A percentile compares a stretch with the other conserved stretches of the same genome.
phyloP scores from a whole-genome alignment of 2,888 invertebrate genomes.

The Cetonia aurata region DNA sequence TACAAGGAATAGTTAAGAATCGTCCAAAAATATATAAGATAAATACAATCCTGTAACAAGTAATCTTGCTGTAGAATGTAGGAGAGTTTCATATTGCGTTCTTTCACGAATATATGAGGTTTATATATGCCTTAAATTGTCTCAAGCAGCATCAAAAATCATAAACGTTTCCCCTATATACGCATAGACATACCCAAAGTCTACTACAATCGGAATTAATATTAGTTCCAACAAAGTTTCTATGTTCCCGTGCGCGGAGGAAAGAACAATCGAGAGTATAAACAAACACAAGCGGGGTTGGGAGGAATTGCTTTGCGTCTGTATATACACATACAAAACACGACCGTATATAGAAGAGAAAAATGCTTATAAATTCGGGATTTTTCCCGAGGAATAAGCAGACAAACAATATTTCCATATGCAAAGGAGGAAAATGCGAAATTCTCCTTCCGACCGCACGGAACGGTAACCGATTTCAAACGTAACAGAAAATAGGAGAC shows the following conservation, averaged over 20 bases:
- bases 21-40: no score
- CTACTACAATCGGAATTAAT: slow-evolving; percentile 23
- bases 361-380: slow-evolving; percentile 40
- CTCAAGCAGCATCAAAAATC: no score
- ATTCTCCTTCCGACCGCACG: slow-evolving; percentile 29
- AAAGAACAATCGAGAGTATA: slow-evolving; percentile 19
- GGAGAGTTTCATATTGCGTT: no score
- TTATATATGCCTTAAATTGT: no score
- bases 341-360: background rate
- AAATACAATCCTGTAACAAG: no score
- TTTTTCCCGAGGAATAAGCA: slow-evolving; percentile 36
- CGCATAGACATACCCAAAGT: background rate
- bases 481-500: slow-evolving; percentile 54
- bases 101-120: no score
- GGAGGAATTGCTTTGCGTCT: background rate
- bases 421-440: slow-evolving; percentile 41
- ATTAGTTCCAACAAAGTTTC: slow-evolving; percentile 32
- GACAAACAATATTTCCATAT: slow-evolving; percentile 45
- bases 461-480: slow-evolving; percentile 54
- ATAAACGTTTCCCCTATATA: background rate
- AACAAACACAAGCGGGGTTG: slow-evolving; percentile 19
- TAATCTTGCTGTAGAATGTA: no score
- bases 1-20: no score
- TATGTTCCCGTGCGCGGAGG: background rate
- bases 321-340: background rate